Evolutionary conservation across 2,888 invertebrate species (phyloP).

Genomic region (Plebejus anna): DNA sequence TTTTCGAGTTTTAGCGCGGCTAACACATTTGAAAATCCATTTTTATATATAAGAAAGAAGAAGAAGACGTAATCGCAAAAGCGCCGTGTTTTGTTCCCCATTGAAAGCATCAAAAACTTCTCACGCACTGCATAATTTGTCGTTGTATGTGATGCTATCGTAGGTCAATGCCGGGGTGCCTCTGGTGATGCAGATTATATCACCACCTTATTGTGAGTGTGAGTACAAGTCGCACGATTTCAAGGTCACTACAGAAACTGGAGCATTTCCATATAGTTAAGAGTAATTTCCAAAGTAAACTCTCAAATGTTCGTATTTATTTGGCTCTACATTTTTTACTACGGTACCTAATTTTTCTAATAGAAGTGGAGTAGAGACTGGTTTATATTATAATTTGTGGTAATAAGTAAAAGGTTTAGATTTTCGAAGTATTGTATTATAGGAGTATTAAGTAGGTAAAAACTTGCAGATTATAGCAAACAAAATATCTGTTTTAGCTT

Average conservation of each 20-base stretch:
- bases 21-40: too few species aligned
- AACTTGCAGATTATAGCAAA: background rate
- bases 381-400: too few species aligned
- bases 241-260: constrained; percentile 59
- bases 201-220: constrained; percentile 25
- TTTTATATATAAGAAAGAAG: too few species aligned
- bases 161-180: constrained; percentile 7
- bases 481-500: background rate
- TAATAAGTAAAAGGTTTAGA: too few species aligned
- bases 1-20: too few species aligned
- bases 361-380: too few species aligned
- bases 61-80: background rate
- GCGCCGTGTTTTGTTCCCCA: background rate
- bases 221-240: constrained; percentile 45
- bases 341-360: too few species aligned
- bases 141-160: background rate
- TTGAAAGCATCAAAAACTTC: background rate
- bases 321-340: too few species aligned
- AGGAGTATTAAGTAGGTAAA: too few species aligned
- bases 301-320: too few species aligned
- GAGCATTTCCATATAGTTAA: constrained; percentile 45
- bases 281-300: too few species aligned
- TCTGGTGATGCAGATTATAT: constrained; percentile 33
- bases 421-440: too few species aligned
- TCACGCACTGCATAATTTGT: constrained; percentile 5